These are phyloP conservation scores for Mallateleia sp. DNA, from an alignment of 2,888 invertebrate genomes.

Conservation along the genomic window DNA sequence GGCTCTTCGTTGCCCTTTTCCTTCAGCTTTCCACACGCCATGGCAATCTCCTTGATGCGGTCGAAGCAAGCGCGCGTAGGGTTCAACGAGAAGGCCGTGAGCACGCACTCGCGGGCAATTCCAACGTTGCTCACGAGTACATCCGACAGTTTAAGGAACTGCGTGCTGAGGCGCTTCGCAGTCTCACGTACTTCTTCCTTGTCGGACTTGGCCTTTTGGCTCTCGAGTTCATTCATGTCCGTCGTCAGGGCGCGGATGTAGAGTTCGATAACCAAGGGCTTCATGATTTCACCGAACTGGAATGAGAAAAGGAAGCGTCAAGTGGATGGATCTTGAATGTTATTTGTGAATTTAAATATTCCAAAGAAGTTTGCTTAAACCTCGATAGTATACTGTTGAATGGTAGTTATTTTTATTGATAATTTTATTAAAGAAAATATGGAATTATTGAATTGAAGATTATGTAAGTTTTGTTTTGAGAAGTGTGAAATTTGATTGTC, in stretches of 20 bases:
- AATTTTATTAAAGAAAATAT: too few relatives aligned
- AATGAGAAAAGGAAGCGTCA: too few relatives aligned
- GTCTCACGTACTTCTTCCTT: slow-evolving; percentile 90
- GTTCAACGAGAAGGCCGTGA: slow-evolving; percentile 94
- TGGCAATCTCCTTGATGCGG: slow-evolving; percentile 91
- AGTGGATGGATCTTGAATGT: too few relatives aligned
- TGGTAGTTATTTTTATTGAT: too few relatives aligned
- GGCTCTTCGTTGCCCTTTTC: slow-evolving; percentile 82
- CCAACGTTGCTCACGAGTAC: slow-evolving; percentile 91
- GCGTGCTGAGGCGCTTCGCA: slow-evolving; percentile 91
- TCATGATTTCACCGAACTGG: slow-evolving; percentile 91
- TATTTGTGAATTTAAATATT: too few relatives aligned
- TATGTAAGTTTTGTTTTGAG: too few relatives aligned
- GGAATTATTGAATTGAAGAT: too few relatives aligned
- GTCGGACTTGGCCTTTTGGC: slow-evolving; percentile 91
- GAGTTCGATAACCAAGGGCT: slow-evolving; percentile 93
- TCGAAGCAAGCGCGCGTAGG: slow-evolving; percentile 92
- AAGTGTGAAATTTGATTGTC: too few relatives aligned
- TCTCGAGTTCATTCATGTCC: slow-evolving; percentile 94
- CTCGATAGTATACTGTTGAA: too few relatives aligned
- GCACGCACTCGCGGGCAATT: slow-evolving; percentile 93
- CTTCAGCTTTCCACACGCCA: slow-evolving; percentile 90
- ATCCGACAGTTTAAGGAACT: slow-evolving; percentile 92
- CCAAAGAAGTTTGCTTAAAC: too few relatives aligned
- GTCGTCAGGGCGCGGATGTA: slow-evolving; percentile 94